Evolutionary conservation across 2,888 invertebrate species (phyloP).

Genomic region (Drosophila tanythrix): DNA sequence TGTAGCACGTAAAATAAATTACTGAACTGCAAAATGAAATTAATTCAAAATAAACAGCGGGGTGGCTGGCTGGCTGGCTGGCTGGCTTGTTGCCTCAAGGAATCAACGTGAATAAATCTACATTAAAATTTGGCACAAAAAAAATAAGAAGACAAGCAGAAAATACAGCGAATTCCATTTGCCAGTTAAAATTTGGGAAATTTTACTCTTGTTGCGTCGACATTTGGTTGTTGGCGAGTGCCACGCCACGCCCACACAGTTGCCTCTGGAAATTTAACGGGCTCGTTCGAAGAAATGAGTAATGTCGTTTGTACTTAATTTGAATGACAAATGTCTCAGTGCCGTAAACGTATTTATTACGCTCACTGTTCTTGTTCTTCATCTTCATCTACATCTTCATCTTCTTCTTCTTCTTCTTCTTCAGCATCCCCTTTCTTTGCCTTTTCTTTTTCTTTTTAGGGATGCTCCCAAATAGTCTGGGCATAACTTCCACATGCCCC

Average conservation of each 20-base stretch:
- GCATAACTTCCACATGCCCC: constrained; percentile 6
- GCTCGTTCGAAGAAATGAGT: constrained; percentile 56
- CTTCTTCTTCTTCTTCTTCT: neutral
- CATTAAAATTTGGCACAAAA: constrained; percentile 35
- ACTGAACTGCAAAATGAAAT: constrained; percentile 36
- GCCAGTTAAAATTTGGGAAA: constrained; percentile 23
- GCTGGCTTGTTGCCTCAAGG: constrained; percentile 5
- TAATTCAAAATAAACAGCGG: constrained; percentile 44
- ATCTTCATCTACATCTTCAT: neutral
- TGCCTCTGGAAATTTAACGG: constrained; percentile 23
- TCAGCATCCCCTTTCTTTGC: neutral
- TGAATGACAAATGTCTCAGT: constrained; percentile 71
- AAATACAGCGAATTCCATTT: constrained; percentile 10
- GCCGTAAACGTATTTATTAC: constrained; percentile 71
- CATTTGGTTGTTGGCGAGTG: constrained; percentile 9
- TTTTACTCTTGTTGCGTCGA: constrained; percentile 9
- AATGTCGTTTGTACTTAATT: constrained; percentile 75
- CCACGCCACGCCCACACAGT: constrained; percentile 17
- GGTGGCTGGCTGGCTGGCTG: constrained; percentile 7
- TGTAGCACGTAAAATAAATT: constrained; percentile 18
- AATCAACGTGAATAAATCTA: constrained; percentile 51
- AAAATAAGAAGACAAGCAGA: neutral
- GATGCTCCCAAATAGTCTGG: constrained; percentile 13
- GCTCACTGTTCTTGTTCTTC: constrained; percentile 30
- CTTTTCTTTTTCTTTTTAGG: neutral